phyloP scores from a whole-genome alignment of 2,113 vertebrate species.

The Anoplopoma fimbria region DNA sequence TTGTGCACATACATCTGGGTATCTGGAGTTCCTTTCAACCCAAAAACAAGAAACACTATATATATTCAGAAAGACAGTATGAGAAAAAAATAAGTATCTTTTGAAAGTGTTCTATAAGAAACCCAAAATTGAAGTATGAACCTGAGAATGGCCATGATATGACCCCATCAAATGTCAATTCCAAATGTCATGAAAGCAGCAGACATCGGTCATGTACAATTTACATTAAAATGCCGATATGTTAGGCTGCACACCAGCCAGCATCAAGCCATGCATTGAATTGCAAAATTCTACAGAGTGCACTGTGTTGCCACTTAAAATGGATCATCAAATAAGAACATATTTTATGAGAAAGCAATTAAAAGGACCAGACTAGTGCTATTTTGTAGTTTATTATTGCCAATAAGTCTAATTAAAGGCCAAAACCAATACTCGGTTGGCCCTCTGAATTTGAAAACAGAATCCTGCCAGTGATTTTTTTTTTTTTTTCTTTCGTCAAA shows the following conservation, averaged over 20 bases:
- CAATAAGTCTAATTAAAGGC: neutral
- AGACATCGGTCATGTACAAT: fast-evolving
- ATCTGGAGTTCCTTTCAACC: no score
- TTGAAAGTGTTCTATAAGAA: neutral
- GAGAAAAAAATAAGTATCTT: no score
- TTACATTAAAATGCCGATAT: neutral
- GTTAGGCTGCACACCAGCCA: neutral
- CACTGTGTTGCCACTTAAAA: neutral
- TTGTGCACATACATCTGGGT: no score
- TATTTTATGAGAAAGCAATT: neutral
- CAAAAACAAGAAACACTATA: no score
- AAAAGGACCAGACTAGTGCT: neutral
- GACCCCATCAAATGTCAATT: neutral
- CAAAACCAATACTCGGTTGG: neutral
- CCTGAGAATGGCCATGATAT: neutral
- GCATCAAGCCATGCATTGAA: neutral
- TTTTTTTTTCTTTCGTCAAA: neutral
- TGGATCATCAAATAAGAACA: neutral
- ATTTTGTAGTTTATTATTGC: neutral
- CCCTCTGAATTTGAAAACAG: neutral
- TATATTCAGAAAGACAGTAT: neutral
- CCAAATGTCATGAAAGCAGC: neutral
- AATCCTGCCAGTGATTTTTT: neutral
- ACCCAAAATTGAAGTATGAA: neutral
- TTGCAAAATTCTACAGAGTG: neutral